Conservation (phyloP, 1,140 invertebrate genomes). For the Harlomillsia oculata region DNA sequence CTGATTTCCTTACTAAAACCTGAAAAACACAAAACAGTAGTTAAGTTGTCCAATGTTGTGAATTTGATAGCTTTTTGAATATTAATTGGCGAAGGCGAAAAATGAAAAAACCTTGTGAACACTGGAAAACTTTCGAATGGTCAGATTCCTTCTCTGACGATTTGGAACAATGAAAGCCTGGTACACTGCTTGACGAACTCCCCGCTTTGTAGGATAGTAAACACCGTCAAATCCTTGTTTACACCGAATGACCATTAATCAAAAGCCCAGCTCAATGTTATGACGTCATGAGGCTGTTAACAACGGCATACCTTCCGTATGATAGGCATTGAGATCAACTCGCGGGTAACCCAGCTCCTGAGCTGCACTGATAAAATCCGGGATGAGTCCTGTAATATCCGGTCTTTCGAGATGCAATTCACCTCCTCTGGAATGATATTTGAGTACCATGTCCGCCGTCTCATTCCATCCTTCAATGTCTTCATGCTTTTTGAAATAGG, state of each 20-base stretch:
- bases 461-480: conserved; percentile 38
- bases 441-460: no score
- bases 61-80: conserved; percentile 36
- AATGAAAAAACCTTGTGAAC: conserved; percentile 30
- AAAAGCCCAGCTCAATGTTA: no score
- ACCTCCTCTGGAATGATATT: no score
- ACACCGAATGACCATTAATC: no score
- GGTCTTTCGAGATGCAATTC: conserved; percentile 12
- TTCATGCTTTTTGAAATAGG: conserved; percentile 73
- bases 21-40: conserved; percentile 41
- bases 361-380: conserved; percentile 61
- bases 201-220: conserved; percentile 13
- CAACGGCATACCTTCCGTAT: no score
- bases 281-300: no score
- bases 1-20: conserved; percentile 17
- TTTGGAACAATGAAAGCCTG: conserved; percentile 20
- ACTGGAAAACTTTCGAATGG: conserved; percentile 27
- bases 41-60: conserved; percentile 35
- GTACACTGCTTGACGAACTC: conserved; percentile 15
- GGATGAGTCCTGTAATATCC: neutral
- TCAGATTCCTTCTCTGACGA: conserved; percentile 1
- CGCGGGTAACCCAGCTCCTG: conserved; percentile 74
- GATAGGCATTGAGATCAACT: conserved; percentile 66
- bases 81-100: no score
- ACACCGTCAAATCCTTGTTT: conserved; percentile 27